These are phyloP conservation scores for Matsumurasca onukii DNA, from an alignment of 1,140 invertebrate genomes.

Conservation along the genomic window DNA sequence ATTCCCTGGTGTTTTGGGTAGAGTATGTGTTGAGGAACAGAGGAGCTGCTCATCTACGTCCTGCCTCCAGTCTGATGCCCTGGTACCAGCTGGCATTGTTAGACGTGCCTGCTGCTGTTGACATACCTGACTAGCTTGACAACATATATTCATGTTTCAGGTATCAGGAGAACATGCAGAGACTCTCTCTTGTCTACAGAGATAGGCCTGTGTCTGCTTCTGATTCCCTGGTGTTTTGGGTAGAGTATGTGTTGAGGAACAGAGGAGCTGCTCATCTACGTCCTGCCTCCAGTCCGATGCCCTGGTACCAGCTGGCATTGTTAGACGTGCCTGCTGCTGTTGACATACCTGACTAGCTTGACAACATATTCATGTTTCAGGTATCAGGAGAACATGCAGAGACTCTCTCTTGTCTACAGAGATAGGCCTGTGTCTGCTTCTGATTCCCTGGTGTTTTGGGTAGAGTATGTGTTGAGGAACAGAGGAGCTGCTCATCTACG, in stretches of 20 bases:
- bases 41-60: slow-evolving; percentile 39
- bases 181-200: slow-evolving; percentile 34
- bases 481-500: slow-evolving; percentile 40
- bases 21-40: slow-evolving; percentile 44
- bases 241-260: slow-evolving; percentile 44
- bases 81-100: slow-evolving; percentile 38
- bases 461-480: slow-evolving; percentile 44
- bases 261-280: slow-evolving; percentile 40
- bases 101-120: slow-evolving; percentile 35
- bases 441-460: slow-evolving; percentile 43
- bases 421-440: slow-evolving; percentile 40
- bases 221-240: slow-evolving; percentile 43
- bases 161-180: slow-evolving; percentile 32
- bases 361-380: slow-evolving; percentile 22
- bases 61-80: slow-evolving; percentile 31
- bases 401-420: slow-evolving; percentile 35
- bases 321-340: neutral
- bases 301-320: slow-evolving; percentile 34
- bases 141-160: too few species aligned
- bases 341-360: neutral
- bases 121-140: too few species aligned
- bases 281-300: slow-evolving; percentile 31
- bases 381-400: slow-evolving; percentile 31
- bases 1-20: slow-evolving; percentile 43
- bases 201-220: slow-evolving; percentile 40